Percentiles rank a stretch among this genome's conserved stretches.
Conservation (phyloP, 2,113 vertebrate species). For the Azemiops feae region DNA sequence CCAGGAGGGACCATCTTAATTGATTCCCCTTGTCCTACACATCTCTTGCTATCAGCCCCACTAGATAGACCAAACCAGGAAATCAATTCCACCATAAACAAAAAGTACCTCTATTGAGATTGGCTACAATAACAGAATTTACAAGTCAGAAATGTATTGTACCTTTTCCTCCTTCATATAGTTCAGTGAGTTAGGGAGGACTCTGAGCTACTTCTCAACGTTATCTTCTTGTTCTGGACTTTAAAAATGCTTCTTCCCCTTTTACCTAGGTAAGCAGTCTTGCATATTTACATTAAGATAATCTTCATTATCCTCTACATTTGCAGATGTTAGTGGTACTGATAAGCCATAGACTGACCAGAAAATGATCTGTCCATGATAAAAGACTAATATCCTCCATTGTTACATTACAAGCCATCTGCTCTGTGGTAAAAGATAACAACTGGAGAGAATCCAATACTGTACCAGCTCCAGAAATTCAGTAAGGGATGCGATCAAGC, state of each 20-base stretch:
- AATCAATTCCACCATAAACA: not conserved
- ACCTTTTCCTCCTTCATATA: not conserved
- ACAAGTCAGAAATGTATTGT: not conserved
- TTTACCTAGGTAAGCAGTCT: not conserved
- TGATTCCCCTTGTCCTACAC: not conserved
- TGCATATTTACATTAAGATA: not conserved
- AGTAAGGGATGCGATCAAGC: not conserved
- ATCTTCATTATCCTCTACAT: not conserved
- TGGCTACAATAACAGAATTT: not conserved
- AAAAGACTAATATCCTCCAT: not conserved
- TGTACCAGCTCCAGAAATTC: not conserved
- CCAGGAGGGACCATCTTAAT: not conserved
- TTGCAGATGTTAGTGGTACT: not conserved
- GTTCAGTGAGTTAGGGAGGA: not conserved
- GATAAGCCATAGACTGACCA: not conserved
- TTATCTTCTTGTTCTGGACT: not conserved
- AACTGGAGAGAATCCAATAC: not conserved
- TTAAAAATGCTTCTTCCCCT: not conserved
- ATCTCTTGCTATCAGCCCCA: not conserved
- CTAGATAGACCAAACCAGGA: not conserved
- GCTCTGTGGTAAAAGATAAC: not conserved
- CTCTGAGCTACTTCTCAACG: not conserved
- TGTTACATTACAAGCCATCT: not conserved
- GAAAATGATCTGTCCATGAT: not conserved
- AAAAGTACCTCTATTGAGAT: not conserved